Conservation (phyloP, 2,113 vertebrate genomes). For the Pygoscelis adeliae region DNA sequence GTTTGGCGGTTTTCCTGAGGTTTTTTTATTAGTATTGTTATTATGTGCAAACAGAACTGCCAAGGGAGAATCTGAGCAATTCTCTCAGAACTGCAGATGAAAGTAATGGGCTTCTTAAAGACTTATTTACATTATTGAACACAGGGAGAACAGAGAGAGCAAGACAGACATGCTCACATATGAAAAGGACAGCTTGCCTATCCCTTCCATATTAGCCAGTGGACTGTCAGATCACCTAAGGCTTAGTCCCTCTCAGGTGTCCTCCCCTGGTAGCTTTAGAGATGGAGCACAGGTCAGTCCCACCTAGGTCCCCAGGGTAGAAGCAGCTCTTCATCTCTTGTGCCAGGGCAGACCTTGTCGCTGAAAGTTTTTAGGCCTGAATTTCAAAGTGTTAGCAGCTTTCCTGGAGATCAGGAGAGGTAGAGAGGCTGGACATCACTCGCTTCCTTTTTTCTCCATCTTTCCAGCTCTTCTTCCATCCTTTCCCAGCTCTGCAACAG, state of each 20-base stretch:
- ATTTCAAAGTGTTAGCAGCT: background rate
- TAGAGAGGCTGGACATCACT: background rate
- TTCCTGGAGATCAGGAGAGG: background rate
- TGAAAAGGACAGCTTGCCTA: background rate
- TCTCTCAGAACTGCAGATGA: slow-evolving; percentile 49
- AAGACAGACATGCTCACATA: background rate
- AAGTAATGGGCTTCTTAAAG: slow-evolving; percentile 63
- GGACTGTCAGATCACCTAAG: background rate
- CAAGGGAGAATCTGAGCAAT: background rate
- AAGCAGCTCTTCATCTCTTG: background rate
- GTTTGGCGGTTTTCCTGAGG: background rate
- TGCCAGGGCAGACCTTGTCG: background rate
- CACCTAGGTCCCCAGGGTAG: background rate
- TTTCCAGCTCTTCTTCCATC: background rate
- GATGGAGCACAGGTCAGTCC: background rate
- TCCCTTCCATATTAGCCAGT: background rate
- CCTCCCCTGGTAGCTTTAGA: background rate
- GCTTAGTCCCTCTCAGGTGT: background rate
- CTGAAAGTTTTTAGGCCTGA: background rate
- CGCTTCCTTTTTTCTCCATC: background rate
- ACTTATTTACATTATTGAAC: slow-evolving; percentile 65
- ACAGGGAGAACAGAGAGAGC: background rate
- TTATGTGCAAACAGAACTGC: slow-evolving; percentile 13
- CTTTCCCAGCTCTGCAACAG: background rate
- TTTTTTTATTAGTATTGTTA: slow-evolving; percentile 29